Evolutionary conservation across 1,140 invertebrate species (phyloP).

Genomic region (Micrasema longulum): DNA sequence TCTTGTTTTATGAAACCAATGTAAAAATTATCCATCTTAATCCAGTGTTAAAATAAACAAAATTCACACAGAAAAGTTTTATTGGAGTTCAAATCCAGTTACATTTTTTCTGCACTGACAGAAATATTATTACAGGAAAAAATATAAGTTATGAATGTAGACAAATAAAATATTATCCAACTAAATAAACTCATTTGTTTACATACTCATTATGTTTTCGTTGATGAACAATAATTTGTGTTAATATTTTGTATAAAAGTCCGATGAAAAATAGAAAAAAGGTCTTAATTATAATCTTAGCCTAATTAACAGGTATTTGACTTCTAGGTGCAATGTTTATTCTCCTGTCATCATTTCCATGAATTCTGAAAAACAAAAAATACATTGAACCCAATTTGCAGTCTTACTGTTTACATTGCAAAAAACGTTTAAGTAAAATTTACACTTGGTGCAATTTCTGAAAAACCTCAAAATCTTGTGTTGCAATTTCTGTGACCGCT

Average conservation of each 20-base stretch:
- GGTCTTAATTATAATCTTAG: constrained; percentile 48
- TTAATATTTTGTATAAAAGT: constrained; percentile 38
- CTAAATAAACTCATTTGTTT: too few species aligned
- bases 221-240: background rate
- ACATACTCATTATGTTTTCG: too few species aligned
- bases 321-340: constrained; percentile 66
- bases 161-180: too few species aligned
- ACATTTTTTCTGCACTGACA: constrained; percentile 2
- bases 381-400: too few species aligned
- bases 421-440: too few species aligned
- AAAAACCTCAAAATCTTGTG: too few species aligned
- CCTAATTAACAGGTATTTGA: constrained; percentile 34
- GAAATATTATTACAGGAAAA: constrained; percentile 1
- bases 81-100: constrained; percentile 23
- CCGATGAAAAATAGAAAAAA: constrained; percentile 48
- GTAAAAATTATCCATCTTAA: too few species aligned
- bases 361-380: constrained; percentile 80
- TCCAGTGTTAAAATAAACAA: too few species aligned
- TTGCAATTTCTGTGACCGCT: too few species aligned
- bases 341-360: constrained; percentile 97
- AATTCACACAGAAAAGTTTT: constrained; percentile 7
- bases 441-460: too few species aligned
- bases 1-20: too few species aligned
- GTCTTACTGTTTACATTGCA: too few species aligned
- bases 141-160: background rate